Evolutionary conservation across 23 tunicate species (phyloP), one percentile per base, ranked within the genome.

Genomic region (Diplosoma virens): DNA sequence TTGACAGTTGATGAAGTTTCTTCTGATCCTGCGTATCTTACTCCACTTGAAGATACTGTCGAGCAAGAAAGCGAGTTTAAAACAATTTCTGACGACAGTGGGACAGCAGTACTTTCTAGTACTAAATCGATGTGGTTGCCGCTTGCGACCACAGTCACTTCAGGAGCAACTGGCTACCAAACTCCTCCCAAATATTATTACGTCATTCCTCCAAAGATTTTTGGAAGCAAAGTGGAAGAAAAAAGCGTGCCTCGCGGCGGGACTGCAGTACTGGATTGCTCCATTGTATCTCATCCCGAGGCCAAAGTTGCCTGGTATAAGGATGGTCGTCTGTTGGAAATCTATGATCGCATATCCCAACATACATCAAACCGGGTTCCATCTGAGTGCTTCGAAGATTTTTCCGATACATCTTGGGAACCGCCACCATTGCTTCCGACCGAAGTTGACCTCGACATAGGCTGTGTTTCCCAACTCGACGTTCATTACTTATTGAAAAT

Each of bases 231-330:
- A 79, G 48, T 58, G 1, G 66, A 73, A 14, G 59, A 72, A 47
- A 9, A 82, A 4, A 30, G 69, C 0, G 83, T 78, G 32, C 27
- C 50, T 5, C 71, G 78, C 27, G 84, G 88, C 0, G 82, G 77
- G 17, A 68, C 83, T 47, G 96, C 84, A 3, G 30, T 58, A 16
- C 46, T 89, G 0, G 77, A 67, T 0, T 89, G 96, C 45, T 81
- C 87, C 0, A 33, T 89, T 2, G 50, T 89, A 22, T 82, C 96
- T 28, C 80, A 82, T 50, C 96, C 96, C 0, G 82, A 81, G 41
- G 88, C 96, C 0, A 89, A 89, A 71, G 83, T 89, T 4, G 96
- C 96, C 32, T 89, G 96, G 96, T 89, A 89, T 66, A 89, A 89
- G 69, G 88, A 89, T 37, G 88, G 96, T 21, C 60, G 87, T 1